Evolutionary conservation across 2,113 vertebrate species (phyloP).

Genomic region (Dunckerocampus dactyliophorus): DNA sequence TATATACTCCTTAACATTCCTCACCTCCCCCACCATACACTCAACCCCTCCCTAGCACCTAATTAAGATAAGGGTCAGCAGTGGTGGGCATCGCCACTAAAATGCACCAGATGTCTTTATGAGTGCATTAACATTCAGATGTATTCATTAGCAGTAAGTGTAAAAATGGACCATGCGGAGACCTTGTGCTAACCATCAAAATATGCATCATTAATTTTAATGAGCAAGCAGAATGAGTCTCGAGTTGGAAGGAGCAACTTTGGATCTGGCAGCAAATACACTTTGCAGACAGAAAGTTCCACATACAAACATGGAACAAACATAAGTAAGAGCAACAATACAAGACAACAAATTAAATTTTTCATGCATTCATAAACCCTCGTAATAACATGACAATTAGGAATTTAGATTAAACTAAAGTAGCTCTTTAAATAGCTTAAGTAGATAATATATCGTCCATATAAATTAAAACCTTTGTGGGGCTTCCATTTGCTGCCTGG

Average conservation of each 20-base stretch:
- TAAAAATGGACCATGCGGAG: constrained; percentile 64
- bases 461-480: neutral
- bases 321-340: too few relatives aligned
- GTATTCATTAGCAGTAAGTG: constrained; percentile 94
- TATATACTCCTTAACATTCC: constrained; percentile 79
- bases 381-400: neutral
- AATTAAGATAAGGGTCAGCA: constrained; percentile 88
- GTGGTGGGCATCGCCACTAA: constrained; percentile 86
- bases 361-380: too few relatives aligned
- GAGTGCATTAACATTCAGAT: constrained; percentile 90
- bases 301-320: neutral
- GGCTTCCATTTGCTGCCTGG: neutral
- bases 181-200: constrained; percentile 57
- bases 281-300: neutral
- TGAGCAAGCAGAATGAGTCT: constrained; percentile 43
- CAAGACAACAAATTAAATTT: too few relatives aligned
- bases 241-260: neutral
- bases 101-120: constrained; percentile 91
- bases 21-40: constrained; percentile 36
- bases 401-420: neutral
- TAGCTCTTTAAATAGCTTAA: neutral
- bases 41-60: constrained; percentile 56
- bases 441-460: too few relatives aligned
- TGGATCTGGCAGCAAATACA: neutral
- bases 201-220: constrained; percentile 49